Base-by-base conservation (phyloP, 2,888 invertebrate genomes). In the Dichetophora obliterata region DNA sequence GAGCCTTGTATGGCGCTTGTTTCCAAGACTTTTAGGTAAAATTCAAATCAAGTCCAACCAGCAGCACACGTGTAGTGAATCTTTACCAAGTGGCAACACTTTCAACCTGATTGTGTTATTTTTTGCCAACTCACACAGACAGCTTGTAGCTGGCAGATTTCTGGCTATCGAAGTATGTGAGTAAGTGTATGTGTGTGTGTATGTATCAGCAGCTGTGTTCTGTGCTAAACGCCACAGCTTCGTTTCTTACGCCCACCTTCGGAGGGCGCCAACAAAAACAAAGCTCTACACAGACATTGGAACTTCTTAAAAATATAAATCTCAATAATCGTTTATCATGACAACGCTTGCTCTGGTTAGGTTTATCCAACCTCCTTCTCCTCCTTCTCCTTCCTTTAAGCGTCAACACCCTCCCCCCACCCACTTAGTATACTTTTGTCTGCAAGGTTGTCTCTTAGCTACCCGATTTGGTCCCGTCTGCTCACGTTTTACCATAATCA, bases 251-350 rank as follows among this genome's bases (percentile, higher is more conserved):
- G 31, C 16, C 11, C 34, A n/a, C 37, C 34, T 70, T 11, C 34
- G 31, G 34, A 27, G 63, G n/a, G 19, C 31, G 34, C 31, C 52
- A 27, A 27, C n/a, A 31, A 52, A 69, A 52, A 52, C 52, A 69
- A 69, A n/a, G 50, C 69, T 24, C 34, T 8, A 16, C 54, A 54
- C 54, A 54, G 54, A 54, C 54, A 19, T 22, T 27, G 31, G n/a
- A 31, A 31, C 61, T 69, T 52, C 69, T 83, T 83, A 83, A 81
- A 82, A 83, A 87, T 84, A 87, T 87, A 87, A 87, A 87, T 87
- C 86, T 87, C 85, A 87, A 87, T 87, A 86, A 86, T 86, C 86
- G 84, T 86, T 85, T 83, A 86, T 86, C 86, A 86, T 85, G 83
- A 83, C 82, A 82, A 82, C 82, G 82, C 79, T 79, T 80, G 79